phyloP scores from a whole-genome alignment of 2,888 invertebrate genomes.

The Melolontha melolontha region DNA sequence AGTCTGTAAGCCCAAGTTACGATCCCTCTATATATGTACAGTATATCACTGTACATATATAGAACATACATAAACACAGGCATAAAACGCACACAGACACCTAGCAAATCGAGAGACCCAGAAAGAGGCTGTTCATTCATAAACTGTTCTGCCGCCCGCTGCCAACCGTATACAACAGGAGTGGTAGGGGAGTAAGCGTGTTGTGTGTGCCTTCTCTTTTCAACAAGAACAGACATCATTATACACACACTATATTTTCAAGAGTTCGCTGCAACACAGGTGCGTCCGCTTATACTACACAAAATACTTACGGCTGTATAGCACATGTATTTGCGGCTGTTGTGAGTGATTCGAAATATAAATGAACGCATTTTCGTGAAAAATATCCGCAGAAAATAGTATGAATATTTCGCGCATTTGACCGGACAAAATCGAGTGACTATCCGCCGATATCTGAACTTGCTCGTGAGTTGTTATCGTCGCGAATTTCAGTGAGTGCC shows the following conservation, averaged over 20 bases:
- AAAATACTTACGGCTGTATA: slow-evolving; percentile 10
- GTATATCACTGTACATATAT: not conserved
- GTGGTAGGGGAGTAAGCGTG: slow-evolving; percentile 52
- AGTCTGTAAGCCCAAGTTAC: no score
- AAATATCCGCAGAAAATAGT: no score
- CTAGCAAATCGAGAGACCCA: slow-evolving; percentile 53
- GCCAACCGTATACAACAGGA: slow-evolving; percentile 19
- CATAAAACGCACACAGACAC: slow-evolving; percentile 22
- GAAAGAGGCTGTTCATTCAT: slow-evolving; percentile 69
- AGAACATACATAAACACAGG: slow-evolving; percentile 28
- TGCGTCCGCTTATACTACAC: slow-evolving; percentile 47
- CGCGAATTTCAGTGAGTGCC: no score
- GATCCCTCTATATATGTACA: no score
- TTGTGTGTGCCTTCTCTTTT: slow-evolving; percentile 45
- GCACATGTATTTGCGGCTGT: not conserved
- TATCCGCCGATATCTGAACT: no score
- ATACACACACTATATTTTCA: slow-evolving; percentile 52
- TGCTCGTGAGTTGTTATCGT: no score
- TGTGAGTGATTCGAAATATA: not conserved
- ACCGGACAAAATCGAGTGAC: no score
- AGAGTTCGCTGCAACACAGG: slow-evolving; percentile 54
- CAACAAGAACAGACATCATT: slow-evolving; percentile 47
- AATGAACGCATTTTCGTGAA: no score
- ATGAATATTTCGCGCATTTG: no score
- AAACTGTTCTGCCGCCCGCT: slow-evolving; percentile 55